phyloP scores from a whole-genome alignment of 2,113 vertebrate genomes.

The Loxodonta africana region DNA sequence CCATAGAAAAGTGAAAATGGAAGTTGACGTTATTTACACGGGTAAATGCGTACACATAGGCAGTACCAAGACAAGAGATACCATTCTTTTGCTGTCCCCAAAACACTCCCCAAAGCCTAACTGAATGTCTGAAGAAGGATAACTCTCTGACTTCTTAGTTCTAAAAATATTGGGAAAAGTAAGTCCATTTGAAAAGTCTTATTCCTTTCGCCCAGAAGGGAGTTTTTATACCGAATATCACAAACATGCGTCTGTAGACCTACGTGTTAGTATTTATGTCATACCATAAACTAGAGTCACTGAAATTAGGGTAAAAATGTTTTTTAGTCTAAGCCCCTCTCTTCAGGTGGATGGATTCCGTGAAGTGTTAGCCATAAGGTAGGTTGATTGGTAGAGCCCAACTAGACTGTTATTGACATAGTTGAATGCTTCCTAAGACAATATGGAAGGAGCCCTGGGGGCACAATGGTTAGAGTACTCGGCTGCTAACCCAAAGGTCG shows the following conservation, averaged over 20 bases:
- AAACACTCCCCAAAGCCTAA: background rate
- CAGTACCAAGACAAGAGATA: fast-evolving
- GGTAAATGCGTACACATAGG: background rate
- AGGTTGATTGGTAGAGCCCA: background rate
- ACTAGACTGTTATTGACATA: background rate
- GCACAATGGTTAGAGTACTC: no score
- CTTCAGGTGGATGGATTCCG: background rate
- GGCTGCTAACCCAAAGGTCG: no score
- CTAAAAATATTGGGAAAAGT: background rate
- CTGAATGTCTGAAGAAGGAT: background rate
- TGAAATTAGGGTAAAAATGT: background rate
- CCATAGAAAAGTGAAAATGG: background rate
- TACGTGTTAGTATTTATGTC: background rate
- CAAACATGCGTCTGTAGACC: no score
- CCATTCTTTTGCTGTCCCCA: background rate
- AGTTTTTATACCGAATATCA: background rate
- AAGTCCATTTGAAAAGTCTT: background rate
- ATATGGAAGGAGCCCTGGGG: no score
- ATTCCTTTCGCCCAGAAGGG: background rate
- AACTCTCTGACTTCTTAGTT: background rate
- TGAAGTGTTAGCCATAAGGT: background rate
- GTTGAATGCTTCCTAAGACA: no score
- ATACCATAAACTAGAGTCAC: background rate
- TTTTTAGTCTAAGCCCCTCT: background rate
- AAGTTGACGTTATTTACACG: background rate